A percentile compares a stretch with the other conserved stretches of the same genome.
phyloP scores from a whole-genome alignment of 2,113 vertebrate species.

The Agelaius phoeniceus region DNA sequence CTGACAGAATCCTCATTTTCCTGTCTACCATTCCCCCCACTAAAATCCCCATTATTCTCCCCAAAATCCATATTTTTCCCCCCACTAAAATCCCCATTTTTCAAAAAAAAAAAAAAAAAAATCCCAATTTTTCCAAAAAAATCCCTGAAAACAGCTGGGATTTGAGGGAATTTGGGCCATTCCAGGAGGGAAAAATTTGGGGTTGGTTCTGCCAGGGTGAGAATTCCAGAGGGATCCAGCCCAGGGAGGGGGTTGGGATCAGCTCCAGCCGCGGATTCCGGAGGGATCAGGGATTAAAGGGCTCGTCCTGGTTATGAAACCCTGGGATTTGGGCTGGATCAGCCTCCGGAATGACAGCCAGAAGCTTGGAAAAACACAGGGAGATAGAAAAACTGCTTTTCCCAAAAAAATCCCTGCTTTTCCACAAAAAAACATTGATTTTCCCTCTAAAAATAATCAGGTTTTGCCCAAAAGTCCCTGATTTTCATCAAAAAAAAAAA shows the following conservation, averaged over 20 bases:
- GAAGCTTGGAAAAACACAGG: neutral
- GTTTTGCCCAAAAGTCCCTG: neutral
- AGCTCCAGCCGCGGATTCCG: neutral
- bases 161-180: neutral
- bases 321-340: neutral
- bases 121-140: neutral
- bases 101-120: neutral
- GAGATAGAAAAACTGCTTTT: neutral
- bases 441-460: neutral
- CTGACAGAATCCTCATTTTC: neutral
- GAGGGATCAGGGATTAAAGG: neutral
- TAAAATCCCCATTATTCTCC: neutral
- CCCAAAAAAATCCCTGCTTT: neutral
- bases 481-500: neutral
- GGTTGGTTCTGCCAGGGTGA: neutral
- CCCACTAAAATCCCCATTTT: too few species aligned
- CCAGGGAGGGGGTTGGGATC: neutral
- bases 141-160: neutral
- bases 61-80: fast-evolving
- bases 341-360: neutral
- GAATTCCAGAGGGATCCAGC: neutral
- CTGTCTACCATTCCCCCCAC: neutral
- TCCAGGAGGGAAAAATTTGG: neutral
- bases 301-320: neutral
- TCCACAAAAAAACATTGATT: fast-evolving